These are phyloP conservation scores for Barbus barbus DNA, from an alignment of 2,113 vertebrate genomes.

Conservation along the genomic window DNA sequence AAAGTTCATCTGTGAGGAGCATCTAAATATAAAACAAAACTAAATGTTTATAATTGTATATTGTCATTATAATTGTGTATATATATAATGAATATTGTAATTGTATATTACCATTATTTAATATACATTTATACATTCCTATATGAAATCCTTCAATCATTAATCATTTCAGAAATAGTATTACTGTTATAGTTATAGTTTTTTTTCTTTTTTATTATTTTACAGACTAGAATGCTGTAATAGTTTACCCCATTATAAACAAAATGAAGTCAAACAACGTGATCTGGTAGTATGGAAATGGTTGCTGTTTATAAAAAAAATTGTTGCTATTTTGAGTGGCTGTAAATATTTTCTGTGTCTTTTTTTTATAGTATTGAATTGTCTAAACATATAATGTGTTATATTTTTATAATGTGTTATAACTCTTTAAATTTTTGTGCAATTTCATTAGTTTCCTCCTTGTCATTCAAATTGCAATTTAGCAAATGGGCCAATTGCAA, in stretches of 20 bases:
- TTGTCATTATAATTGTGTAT: background rate
- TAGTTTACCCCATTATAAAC: background rate
- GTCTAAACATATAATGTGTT: too few species aligned
- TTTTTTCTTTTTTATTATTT: background rate
- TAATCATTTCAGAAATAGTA: too few species aligned
- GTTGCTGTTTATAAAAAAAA: too few species aligned
- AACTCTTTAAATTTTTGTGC: background rate
- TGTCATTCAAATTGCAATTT: background rate
- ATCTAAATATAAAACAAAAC: slow-evolving; percentile 43
- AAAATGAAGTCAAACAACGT: background rate
- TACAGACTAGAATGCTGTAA: background rate
- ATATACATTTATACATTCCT: too few species aligned
- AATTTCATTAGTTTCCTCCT: background rate
- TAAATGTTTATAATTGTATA: background rate
- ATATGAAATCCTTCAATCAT: too few species aligned
- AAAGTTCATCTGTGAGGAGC: slow-evolving; percentile 11
- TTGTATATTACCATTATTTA: too few species aligned
- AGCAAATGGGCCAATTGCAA: background rate
- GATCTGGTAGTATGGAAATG: background rate
- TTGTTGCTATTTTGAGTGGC: too few species aligned
- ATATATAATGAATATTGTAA: too few species aligned
- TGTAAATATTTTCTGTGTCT: too few species aligned
- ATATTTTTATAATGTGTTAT: too few species aligned
- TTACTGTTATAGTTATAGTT: background rate
- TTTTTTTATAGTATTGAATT: too few species aligned